Percentiles rank a stretch among this genome's conserved stretches.
Conservation (phyloP, 1,140 invertebrate species). For the Sarcophaga bullata region DNA sequence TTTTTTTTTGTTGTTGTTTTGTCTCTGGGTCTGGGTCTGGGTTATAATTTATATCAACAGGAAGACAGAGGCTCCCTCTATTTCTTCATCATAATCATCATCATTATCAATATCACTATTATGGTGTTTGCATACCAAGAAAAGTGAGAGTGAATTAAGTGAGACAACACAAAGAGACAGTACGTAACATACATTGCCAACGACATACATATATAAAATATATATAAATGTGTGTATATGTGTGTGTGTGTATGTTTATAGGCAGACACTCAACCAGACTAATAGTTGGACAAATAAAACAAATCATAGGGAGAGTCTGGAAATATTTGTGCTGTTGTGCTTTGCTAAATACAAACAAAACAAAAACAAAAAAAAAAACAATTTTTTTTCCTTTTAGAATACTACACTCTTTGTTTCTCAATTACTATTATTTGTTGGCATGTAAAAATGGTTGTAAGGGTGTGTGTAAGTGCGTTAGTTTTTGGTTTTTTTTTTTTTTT, state of each 20-base stretch:
- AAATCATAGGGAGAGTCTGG: background rate
- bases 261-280: background rate
- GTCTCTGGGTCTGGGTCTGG: slow-evolving; percentile 42
- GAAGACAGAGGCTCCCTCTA: slow-evolving; percentile 22
- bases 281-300: background rate
- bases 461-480: background rate
- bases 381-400: too few species aligned
- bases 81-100: background rate
- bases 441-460: background rate
- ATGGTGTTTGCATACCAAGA: background rate
- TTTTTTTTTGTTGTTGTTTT: slow-evolving; percentile 41
- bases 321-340: background rate
- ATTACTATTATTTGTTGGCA: background rate
- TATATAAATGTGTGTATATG: too few species aligned
- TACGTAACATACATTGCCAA: too few species aligned
- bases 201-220: background rate
- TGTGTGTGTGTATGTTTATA: background rate
- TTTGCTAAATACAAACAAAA: too few species aligned
- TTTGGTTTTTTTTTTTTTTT: too few species aligned
- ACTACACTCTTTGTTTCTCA: background rate
- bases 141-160: slow-evolving; percentile 2
- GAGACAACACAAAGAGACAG: background rate
- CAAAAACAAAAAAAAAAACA: background rate
- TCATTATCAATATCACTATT: background rate
- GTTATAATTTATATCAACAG: slow-evolving; percentile 33